A percentile compares a stretch with the other conserved stretches of the same genome.
These are phyloP conservation scores for Glaucomys volans DNA, from an alignment of 2,113 vertebrate species.

Conservation along the genomic window DNA sequence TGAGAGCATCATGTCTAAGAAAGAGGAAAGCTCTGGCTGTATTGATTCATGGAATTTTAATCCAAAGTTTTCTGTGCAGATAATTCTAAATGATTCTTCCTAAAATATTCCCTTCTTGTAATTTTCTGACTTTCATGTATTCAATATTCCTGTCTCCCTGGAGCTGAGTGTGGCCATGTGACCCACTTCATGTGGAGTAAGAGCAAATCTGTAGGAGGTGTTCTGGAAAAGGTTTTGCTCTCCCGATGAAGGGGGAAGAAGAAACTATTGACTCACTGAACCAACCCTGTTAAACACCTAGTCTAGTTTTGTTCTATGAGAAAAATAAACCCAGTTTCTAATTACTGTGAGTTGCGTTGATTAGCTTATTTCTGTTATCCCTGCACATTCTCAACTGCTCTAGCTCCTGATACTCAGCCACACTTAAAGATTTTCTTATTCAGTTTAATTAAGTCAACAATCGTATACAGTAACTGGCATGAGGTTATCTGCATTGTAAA, in stretches of 20 bases:
- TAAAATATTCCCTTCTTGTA: neutral
- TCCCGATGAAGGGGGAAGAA: neutral
- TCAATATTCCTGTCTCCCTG: neutral
- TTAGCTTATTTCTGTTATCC: neutral
- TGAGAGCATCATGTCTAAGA: neutral
- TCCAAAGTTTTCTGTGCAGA: neutral
- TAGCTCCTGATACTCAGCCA: neutral
- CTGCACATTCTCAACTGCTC: neutral
- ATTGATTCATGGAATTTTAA: neutral
- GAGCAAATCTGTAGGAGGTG: neutral
- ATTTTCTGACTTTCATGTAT: neutral
- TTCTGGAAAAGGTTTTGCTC: neutral
- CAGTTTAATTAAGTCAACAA: neutral
- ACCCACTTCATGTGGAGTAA: neutral
- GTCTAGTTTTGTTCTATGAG: neutral
- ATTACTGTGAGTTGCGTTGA: neutral
- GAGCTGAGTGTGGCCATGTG: neutral
- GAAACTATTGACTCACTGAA: neutral
- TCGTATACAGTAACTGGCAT: neutral
- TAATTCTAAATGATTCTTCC: neutral
- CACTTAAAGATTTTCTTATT: neutral
- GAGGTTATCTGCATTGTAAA: conserved; percentile 1
- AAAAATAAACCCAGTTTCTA: neutral
- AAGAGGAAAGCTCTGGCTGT: neutral
- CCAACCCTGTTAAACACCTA: neutral